Evolutionary conservation across 2,113 vertebrate species (phyloP), one percentile per base, ranked within the genome.

Genomic region (Sardina pilchardus): DNA sequence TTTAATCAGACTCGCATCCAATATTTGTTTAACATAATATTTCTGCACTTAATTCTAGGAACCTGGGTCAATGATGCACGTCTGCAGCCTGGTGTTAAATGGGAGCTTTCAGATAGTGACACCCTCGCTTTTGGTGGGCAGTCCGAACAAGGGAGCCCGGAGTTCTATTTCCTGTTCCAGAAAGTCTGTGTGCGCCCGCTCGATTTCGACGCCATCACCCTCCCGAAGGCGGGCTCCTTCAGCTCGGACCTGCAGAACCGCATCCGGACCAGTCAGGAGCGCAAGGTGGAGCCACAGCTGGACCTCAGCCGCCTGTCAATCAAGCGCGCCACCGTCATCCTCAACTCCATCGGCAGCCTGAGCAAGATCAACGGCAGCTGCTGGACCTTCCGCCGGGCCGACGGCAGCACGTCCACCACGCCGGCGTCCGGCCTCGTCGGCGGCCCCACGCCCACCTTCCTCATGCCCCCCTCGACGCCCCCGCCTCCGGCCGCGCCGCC

Each of bases 151-250:
- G 93, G 95, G 6, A 95, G 92, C 83, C 93, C 94, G 0, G 97
- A 97, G 86, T 97, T 97, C 89, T 97, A 96, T 93, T 98, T 98
- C 92, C 96, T 98, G 36, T 98, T 98, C 92, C 97, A 98, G 89
- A 97, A 96, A 91, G 97, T 98, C 84, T 94, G 93, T 53, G 96
- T 98, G 86, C 96, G 95, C 2, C 97, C 97, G 0, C 94, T 97
- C 85, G 96, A 98, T 89, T 98, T 98, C 10, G 96, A 97, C 0
- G 97, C 97, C 81, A 97, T 98, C 88, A 97, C 97, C 0, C 92
- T 95, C 48, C 97, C 97, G 0, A 95, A 96, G 90, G 96, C 95
- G 0, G 94, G 93, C 8, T 93, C 93, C 0, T 96, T 96, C 83
- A 95, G 94, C 30, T 94, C 89, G 3, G 94, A 93, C 93, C 89